Evolutionary conservation across 2,888 invertebrate species (phyloP).

Genomic region (Tenthredo distinguenda): DNA sequence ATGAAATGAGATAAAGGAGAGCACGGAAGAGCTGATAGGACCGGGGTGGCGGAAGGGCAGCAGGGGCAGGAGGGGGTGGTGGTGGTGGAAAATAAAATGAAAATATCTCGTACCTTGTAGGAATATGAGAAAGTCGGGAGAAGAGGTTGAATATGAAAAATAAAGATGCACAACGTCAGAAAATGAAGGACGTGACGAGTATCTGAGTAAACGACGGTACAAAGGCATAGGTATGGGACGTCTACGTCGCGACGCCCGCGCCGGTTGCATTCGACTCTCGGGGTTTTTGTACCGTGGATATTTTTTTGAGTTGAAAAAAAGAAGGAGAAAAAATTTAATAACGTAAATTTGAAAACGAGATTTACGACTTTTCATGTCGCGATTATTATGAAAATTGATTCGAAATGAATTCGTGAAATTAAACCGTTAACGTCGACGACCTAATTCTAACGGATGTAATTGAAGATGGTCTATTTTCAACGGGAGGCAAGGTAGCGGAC

Average conservation of each 20-base stretch:
- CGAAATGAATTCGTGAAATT: neutral
- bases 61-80: too few species aligned
- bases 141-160: slow-evolving; percentile 29
- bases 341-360: too few species aligned
- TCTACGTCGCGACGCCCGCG: slow-evolving; percentile 14
- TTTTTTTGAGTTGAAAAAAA: neutral
- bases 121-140: neutral
- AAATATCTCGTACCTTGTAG: neutral
- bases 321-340: too few species aligned
- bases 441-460: slow-evolving; percentile 16
- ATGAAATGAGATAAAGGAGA: neutral
- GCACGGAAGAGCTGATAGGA: neutral
- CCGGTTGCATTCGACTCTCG: slow-evolving; percentile 5
- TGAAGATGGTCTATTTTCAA: slow-evolving; percentile 28
- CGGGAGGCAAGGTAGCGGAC: neutral
- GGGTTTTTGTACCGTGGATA: neutral
- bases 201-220: slow-evolving; percentile 47
- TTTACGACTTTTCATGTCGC: too few species aligned
- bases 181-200: slow-evolving; percentile 48
- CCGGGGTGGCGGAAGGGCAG: neutral
- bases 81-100: slow-evolving; percentile 13
- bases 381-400: neutral
- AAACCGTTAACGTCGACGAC: neutral
- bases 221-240: neutral
- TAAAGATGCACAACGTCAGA: slow-evolving; percentile 5